These are phyloP conservation scores for Oopsacas minuta DNA, from an alignment of 37 sponge, comb jelly and placozoan genomes.

Conservation along the genomic window DNA sequence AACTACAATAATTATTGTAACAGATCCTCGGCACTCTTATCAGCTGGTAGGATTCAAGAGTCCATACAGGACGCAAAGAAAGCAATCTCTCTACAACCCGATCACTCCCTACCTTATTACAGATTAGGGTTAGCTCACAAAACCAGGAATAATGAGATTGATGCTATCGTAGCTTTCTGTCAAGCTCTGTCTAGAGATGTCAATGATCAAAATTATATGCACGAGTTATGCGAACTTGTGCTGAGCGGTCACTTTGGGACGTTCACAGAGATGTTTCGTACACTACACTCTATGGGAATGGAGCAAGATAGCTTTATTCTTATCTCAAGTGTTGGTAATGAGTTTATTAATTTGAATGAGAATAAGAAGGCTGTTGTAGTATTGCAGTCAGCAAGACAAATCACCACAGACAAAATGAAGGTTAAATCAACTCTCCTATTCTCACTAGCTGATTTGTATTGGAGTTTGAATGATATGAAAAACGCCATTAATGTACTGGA, in stretches of 20 bases:
- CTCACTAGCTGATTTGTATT: constrained; percentile 78
- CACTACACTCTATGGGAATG: neutral
- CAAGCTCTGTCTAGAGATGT: constrained; percentile 69
- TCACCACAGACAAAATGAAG: constrained; percentile 79
- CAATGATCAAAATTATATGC: constrained; percentile 26
- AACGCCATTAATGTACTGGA: constrained; percentile 37
- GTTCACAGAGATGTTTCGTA: neutral
- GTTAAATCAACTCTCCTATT: constrained; percentile 75
- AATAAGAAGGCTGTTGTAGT: constrained; percentile 69
- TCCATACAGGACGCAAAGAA: constrained; percentile 83
- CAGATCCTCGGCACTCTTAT: constrained; percentile 77
- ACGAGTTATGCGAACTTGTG: neutral
- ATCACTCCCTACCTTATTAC: constrained; percentile 40
- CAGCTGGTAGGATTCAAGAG: constrained; percentile 45
- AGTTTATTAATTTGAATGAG: constrained; percentile 57
- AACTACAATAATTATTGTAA: constrained; percentile 75
- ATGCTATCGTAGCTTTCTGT: constrained; percentile 64
- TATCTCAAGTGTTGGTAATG: neutral
- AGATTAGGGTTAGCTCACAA: constrained; percentile 73
- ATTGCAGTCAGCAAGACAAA: constrained; percentile 56
- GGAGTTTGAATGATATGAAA: constrained; percentile 58
- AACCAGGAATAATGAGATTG: constrained; percentile 39
- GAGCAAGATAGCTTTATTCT: neutral
- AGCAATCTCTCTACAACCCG: constrained; percentile 72
- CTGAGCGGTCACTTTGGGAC: neutral